Evolutionary conservation across 2,113 vertebrate genomes (phyloP), one percentile per base, ranked within the genome.

Genomic region (Ia io): DNA sequence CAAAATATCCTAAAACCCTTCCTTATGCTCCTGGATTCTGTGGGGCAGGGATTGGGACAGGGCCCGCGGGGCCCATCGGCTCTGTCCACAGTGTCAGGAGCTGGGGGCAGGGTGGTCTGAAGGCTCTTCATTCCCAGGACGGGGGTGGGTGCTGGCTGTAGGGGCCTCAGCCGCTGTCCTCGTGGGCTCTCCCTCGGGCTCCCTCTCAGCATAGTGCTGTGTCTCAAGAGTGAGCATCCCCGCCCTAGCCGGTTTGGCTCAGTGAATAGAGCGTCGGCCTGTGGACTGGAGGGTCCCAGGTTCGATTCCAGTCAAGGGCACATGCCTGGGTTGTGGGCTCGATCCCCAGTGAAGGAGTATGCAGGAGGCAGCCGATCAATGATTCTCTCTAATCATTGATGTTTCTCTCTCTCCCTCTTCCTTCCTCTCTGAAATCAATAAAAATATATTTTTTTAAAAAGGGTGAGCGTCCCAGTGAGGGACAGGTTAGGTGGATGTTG

Each of bases 31-130:
- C 56, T 9, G 30, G 70, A 37, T 35, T 49, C 87, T 0, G 23
- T 3, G 25, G 37, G 14, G n/a, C 37, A 6, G 56, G 9, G 40
- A 16, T 3, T 22, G 9, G 10, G 23, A 67, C 9, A 0, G 69
- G 28, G 22, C 6, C 20, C 0, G 28, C 16, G 1, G 8, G 28
- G 44, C 12, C 30, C 0, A 2, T 9, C 3, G 4, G 44, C 17
- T 61, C 42, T 3, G 22, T 1, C 53, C 9, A 0, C 22, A 4
- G 16, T 1, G 20, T n/a, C 13, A 2, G 30, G 42, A 56, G 5
- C n/a, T 0, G 5, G 44, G 10, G 22, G 14, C 47, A 1, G 13
- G 6, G 47, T 1, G 9, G 11, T 1, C 10, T 5, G 42, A 7
- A 53, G 49, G 11, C 63, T 49, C 35, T 53, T 74, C 0, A 1